Evolutionary conservation across 2,797 vertebrate genomes (phyloP).

Genomic region (Pelochelys cantorii): DNA sequence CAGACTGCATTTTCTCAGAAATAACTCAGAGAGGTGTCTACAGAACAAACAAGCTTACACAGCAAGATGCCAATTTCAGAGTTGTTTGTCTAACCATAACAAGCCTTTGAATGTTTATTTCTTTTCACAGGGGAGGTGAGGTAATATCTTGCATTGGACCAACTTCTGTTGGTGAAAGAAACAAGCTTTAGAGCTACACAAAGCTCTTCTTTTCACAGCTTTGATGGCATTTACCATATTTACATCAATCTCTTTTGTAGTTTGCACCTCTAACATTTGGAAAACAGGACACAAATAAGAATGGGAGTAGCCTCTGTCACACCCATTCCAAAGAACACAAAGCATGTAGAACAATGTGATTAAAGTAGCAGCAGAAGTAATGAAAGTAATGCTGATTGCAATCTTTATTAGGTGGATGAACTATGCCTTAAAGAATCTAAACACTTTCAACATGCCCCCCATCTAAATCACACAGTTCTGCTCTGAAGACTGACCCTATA

Average conservation of each 20-base stretch:
- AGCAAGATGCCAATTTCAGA: constrained; percentile 41
- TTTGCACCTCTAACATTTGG: background rate
- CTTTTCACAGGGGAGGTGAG: background rate
- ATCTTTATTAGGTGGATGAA: background rate
- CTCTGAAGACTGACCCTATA: background rate
- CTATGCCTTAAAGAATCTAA: background rate
- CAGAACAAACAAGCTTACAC: background rate
- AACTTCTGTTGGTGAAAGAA: background rate
- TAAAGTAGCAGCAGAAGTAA: background rate
- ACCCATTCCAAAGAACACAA: background rate
- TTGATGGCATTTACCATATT: rapidly evolving
- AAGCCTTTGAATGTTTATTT: constrained; percentile 53
- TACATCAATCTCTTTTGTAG: background rate
- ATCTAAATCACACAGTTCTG: background rate
- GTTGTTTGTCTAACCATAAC: constrained; percentile 57
- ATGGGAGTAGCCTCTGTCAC: background rate
- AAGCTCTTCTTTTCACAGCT: background rate
- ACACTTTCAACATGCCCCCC: background rate
- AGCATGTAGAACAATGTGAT: background rate
- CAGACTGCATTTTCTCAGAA: constrained; percentile 45
- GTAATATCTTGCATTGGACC: background rate
- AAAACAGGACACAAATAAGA: background rate
- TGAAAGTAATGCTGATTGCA: background rate
- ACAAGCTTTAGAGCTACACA: background rate
- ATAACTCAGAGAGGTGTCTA: rapidly evolving